Conservation (phyloP, 2,888 invertebrate genomes). For the Ormia ochracea region DNA sequence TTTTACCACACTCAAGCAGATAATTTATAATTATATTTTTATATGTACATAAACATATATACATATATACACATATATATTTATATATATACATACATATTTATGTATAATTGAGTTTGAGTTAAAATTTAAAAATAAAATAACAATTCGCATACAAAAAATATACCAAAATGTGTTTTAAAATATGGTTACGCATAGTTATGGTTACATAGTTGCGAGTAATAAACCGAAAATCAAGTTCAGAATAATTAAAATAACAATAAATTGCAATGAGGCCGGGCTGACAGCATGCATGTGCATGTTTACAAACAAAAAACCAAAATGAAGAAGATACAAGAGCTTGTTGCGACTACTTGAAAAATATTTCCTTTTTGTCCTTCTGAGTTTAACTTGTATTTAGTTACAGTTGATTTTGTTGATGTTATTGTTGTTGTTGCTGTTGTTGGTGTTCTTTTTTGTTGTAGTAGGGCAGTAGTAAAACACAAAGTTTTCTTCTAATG, state of each 20-base stretch:
- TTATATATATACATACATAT: too few relatives aligned
- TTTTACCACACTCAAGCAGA: not conserved
- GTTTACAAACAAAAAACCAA: not conserved
- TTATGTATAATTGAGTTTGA: not conserved
- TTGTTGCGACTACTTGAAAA: constrained; percentile 38
- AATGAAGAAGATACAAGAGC: constrained; percentile 11
- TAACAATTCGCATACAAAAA: not conserved
- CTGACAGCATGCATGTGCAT: not conserved
- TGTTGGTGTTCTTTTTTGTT: too few relatives aligned
- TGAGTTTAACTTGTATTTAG: constrained; percentile 15
- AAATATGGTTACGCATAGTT: constrained; percentile 2
- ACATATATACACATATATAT: not conserved
- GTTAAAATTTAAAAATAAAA: not conserved
- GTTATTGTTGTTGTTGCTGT: not conserved
- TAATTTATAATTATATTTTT: constrained; percentile 22
- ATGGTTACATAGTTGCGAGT: not conserved
- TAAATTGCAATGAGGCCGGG: constrained; percentile 36
- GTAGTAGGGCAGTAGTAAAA: constrained; percentile 8
- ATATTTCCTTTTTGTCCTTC: constrained; percentile 49
- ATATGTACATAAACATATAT: not conserved
- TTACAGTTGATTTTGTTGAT: not conserved
- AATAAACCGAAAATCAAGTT: constrained; percentile 47
- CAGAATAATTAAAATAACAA: constrained; percentile 57
- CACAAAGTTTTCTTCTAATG: constrained; percentile 41
- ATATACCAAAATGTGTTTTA: constrained; percentile 8